Evolutionary conservation across 1,140 invertebrate species (phyloP), one percentile per base, ranked within the genome.

Genomic region (Bactericera cockerelli): DNA sequence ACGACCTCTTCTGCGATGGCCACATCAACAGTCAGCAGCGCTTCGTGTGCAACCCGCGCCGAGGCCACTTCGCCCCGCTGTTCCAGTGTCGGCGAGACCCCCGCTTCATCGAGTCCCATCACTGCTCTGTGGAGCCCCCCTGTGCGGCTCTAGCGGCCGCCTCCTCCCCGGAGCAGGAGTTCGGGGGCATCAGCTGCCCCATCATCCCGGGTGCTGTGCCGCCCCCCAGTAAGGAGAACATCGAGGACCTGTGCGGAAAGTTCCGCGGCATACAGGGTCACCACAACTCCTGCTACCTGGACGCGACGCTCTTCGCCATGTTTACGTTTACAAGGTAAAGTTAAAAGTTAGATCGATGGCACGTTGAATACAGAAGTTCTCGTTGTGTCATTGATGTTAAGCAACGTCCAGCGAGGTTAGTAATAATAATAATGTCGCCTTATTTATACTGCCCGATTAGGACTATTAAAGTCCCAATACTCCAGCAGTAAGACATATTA

Each of bases 251-350:
- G 59, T 85, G 81, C 67, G 82, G 86, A 19, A 87, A 88, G 72
- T 85, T 81, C 68, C 76, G 81, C 63, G 93, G 94, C 2, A 97
- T 97, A 65, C 93, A 98, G 74, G 95, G 95, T 3, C 92, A 97
- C 71, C 89, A 95, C 68, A 98, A 98, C 75, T 97, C 93, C 0
- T 98, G 95, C 71, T 98, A 98, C 71, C 75, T 98, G 60, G 95
- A 98, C 72, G 92, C 93, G 1, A 96, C 92, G 2, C 74, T 98
- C 4, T 96, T 96, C 72, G 84, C 89, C 19, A 98, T 98, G 93
- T 98, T 96, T 71, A 87, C 93, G 10, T 96, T 93, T 70, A 93
- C 89, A 0, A 85, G 70, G 71, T 72, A 66, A 59, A 33, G 56
- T 26, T 55, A n/a, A 6, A 26, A 42, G 19, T 6, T 61, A 6